These are phyloP conservation scores for Entomobrya proxima DNA, from an alignment of 2,888 invertebrate genomes.

Conservation along the genomic window DNA sequence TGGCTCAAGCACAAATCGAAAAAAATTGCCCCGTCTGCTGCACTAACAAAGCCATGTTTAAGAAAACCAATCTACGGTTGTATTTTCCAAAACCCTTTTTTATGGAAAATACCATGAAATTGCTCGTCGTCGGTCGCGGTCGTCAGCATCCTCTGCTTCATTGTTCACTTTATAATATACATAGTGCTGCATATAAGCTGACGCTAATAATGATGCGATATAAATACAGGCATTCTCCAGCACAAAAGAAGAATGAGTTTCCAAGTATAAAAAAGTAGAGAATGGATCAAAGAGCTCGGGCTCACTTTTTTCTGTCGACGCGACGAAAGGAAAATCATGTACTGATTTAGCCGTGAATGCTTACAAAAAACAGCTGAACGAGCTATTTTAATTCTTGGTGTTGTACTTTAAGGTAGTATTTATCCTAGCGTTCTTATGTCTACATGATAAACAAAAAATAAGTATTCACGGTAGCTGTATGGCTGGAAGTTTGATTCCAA, in stretches of 20 bases:
- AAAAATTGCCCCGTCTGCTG: not conserved
- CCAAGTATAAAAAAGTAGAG: not conserved
- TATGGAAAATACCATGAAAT: slow-evolving; percentile 57
- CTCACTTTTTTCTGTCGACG: slow-evolving; percentile 35
- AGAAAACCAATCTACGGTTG: not conserved
- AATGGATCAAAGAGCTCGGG: too few species aligned
- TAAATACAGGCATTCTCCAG: not conserved
- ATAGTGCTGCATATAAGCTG: not conserved
- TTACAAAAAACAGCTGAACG: not conserved
- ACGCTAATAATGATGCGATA: slow-evolving; percentile 14
- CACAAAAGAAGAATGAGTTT: not conserved
- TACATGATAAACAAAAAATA: not conserved
- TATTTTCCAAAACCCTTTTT: not conserved
- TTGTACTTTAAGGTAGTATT: not conserved
- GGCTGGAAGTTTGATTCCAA: not conserved
- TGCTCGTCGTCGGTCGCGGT: slow-evolving; percentile 51
- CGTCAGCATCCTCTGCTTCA: not conserved
- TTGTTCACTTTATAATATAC: not conserved
- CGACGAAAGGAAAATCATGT: slow-evolving; percentile 66
- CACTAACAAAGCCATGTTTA: not conserved
- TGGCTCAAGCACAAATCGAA: too few species aligned
- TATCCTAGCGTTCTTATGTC: not conserved
- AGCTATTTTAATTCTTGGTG: not conserved
- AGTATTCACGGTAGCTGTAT: not conserved
- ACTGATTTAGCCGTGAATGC: slow-evolving; percentile 19